phyloP scores from a whole-genome alignment of 2,888 invertebrate species.

The Idaea biselata region DNA sequence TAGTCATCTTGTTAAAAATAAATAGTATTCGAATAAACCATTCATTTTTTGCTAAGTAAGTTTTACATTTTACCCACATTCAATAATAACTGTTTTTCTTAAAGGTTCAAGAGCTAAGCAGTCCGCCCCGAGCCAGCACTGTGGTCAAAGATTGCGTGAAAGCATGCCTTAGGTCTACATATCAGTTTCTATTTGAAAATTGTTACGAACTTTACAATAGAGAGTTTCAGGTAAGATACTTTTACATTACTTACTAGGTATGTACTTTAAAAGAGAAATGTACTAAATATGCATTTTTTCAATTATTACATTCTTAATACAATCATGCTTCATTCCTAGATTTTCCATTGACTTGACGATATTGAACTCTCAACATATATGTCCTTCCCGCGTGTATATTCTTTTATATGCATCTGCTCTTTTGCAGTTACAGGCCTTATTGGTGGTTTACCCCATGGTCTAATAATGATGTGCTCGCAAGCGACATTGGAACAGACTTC shows the following conservation, averaged over 20 bases:
- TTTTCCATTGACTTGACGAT: too few species aligned
- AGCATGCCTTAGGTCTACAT: slow-evolving; percentile 98
- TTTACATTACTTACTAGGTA: background rate
- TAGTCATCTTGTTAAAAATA: too few species aligned
- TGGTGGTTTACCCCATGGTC: too few species aligned
- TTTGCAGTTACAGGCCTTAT: too few species aligned
- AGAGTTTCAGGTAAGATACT: slow-evolving; percentile 87
- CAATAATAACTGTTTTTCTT: slow-evolving; percentile 16
- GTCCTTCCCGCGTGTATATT: too few species aligned
- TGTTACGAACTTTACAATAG: slow-evolving; percentile 98
- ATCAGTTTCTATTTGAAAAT: slow-evolving; percentile 99
- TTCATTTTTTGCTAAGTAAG: background rate
- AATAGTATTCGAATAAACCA: too few species aligned
- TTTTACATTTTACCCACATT: background rate
- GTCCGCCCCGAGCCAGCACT: slow-evolving; percentile 98
- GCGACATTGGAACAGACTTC: too few species aligned
- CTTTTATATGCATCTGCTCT: too few species aligned
- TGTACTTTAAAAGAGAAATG: background rate
- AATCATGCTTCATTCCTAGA: too few species aligned
- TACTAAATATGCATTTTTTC: background rate
- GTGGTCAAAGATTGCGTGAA: slow-evolving; percentile 99
- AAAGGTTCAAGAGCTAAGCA: slow-evolving; percentile 97
- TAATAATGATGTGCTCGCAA: too few species aligned
- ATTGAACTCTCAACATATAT: too few species aligned
- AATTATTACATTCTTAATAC: too few species aligned